A percentile compares a stretch with the other conserved stretches of the same genome.
phyloP scores from a whole-genome alignment of 2,113 vertebrate species.

The Podarcis cretensis region DNA sequence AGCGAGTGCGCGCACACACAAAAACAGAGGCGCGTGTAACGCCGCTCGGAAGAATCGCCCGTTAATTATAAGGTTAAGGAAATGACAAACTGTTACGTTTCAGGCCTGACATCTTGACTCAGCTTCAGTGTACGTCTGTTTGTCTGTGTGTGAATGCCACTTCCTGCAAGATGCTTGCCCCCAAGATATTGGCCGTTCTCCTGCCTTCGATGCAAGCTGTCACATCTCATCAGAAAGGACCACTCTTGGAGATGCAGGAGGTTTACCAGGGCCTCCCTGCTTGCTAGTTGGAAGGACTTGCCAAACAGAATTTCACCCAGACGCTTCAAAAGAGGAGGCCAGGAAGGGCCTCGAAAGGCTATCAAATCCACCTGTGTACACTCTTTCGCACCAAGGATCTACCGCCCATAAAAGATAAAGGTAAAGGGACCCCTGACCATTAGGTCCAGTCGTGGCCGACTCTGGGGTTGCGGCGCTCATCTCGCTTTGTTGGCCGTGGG shows the following conservation, averaged over 20 bases:
- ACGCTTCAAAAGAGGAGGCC: not conserved
- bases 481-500: no score
- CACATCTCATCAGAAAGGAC: constrained; percentile 19
- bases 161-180: constrained; percentile 27
- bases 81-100: constrained; percentile 29
- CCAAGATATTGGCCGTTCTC: constrained; percentile 28
- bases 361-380: no score
- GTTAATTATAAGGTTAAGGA: constrained; percentile 30
- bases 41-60: not conserved
- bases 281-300: constrained; percentile 13
- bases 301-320: constrained; percentile 18
- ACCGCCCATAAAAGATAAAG: no score
- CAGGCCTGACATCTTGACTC: constrained; percentile 27
- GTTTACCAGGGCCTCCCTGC: not conserved
- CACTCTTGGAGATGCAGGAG: not conserved
- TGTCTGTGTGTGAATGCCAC: constrained; percentile 16
- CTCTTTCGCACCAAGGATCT: not conserved
- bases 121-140: not conserved
- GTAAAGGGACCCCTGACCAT: no score
- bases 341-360: not conserved
- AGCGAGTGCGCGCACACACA: not conserved
- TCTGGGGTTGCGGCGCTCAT: no score
- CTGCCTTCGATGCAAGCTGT: constrained; percentile 20
- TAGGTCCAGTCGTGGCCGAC: no score
- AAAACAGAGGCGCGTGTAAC: not conserved